phyloP scores from a whole-genome alignment of 2,113 vertebrate species.

The Carassius auratus region DNA sequence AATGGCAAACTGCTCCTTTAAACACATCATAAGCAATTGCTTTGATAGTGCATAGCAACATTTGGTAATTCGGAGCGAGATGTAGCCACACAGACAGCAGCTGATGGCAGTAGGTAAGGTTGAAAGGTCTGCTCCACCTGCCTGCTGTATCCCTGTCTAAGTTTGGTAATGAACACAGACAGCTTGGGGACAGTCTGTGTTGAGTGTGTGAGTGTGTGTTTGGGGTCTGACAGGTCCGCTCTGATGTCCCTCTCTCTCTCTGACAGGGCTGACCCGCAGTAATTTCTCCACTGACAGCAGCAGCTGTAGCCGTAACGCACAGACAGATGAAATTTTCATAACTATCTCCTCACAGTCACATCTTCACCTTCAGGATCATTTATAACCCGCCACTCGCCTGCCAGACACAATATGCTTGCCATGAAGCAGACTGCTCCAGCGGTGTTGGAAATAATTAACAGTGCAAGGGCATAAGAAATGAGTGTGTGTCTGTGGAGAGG shows the following conservation, averaged over 20 bases:
- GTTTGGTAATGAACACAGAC: constrained; percentile 96
- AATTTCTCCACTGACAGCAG: constrained; percentile 97
- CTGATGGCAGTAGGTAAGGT: constrained; percentile 85
- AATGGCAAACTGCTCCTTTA: background rate
- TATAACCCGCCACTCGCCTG: constrained; percentile 95
- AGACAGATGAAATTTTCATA: constrained; percentile 99
- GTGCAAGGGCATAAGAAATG: constrained; percentile 78
- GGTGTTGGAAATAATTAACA: constrained; percentile 99
- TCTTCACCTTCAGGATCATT: constrained; percentile 99
- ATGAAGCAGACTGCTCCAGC: constrained; percentile 98
- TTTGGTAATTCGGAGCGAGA: constrained; percentile 45
- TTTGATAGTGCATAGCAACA: background rate
- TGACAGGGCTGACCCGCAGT: constrained; percentile 77
- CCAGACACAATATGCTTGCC: constrained; percentile 99
- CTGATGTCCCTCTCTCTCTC: constrained; percentile 50
- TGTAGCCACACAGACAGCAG: constrained; percentile 71
- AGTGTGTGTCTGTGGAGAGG: constrained; percentile 70
- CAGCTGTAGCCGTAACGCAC: constrained; percentile 95
- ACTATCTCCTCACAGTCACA: constrained; percentile 98
- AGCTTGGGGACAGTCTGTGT: constrained; percentile 87
- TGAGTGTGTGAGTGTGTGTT: constrained; percentile 44
- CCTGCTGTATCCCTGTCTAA: constrained; percentile 85
- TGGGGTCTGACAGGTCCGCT: constrained; percentile 48
- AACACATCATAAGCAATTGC: background rate
- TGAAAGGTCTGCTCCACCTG: constrained; percentile 88